phyloP scores from a whole-genome alignment of 2,113 vertebrate genomes.

The Stigmatopora nigra region DNA sequence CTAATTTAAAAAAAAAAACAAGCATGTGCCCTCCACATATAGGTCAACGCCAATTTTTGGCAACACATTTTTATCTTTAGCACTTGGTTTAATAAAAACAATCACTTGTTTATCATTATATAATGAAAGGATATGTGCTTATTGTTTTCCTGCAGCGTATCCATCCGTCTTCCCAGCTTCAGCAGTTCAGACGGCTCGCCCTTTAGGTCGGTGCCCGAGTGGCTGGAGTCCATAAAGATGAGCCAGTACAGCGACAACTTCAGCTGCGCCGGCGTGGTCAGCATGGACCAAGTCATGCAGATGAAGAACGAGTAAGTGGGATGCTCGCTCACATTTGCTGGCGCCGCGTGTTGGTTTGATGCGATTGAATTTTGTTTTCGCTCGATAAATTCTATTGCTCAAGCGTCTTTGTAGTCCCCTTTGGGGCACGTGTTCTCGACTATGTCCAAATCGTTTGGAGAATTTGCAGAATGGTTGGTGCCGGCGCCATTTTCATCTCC shows the following conservation, averaged over 20 bases:
- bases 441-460: slow-evolving; percentile 5
- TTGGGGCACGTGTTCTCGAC: slow-evolving; percentile 14
- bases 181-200: slow-evolving; percentile 85
- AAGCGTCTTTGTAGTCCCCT: slow-evolving; percentile 5
- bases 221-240: slow-evolving; percentile 97
- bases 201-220: slow-evolving; percentile 85
- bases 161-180: slow-evolving; percentile 93
- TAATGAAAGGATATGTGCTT: slow-evolving; percentile 34
- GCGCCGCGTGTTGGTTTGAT: not conserved
- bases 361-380: slow-evolving; percentile 8
- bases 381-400: not conserved
- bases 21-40: too few species aligned
- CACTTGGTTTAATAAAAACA: too few species aligned
- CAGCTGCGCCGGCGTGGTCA: slow-evolving; percentile 75
- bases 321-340: not conserved
- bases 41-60: too few species aligned
- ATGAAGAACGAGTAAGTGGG: slow-evolving; percentile 90
- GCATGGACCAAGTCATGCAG: slow-evolving; percentile 90
- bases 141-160: slow-evolving; percentile 69
- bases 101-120: slow-evolving; percentile 9
- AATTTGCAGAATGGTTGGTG: slow-evolving; percentile 44
- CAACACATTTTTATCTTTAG: too few species aligned
- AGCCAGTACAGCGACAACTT: slow-evolving; percentile 93
- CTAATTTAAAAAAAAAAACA: too few species aligned
- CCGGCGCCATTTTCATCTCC: slow-evolving; percentile 37